Base-by-base conservation (phyloP, 2,113 vertebrate genomes). In the Sebastes fasciatus region DNA sequence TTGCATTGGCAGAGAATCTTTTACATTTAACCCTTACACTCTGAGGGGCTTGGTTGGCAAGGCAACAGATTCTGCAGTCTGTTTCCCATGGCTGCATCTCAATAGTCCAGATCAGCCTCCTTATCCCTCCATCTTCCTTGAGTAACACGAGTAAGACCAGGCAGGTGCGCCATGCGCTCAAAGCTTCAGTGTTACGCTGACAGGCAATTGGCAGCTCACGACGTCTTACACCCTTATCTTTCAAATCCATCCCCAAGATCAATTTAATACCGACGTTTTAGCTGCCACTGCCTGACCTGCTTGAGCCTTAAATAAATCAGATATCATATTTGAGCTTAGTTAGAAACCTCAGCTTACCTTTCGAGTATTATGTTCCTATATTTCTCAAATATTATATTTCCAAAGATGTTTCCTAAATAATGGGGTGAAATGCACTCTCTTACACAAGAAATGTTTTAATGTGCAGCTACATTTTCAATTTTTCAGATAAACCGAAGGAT, bases 31-130 rank as follows among this genome's bases (percentile, higher is more conserved):
- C 93, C 92, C 90, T 91, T 73, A 67, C 84, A 88, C 90, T 84
- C 84, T 62, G 73, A 88, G 86, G 91, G 92, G 90, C 71, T 91
- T 76, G 93, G 94, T 94, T 94, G 94, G 94, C 93, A 94, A 92
- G 93, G 94, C 92, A 94, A 94, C 94, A 86, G 86, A 86, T 90
- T 91, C 89, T 87, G 84, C 90, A 87, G 88, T 79, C 88, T 90
- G 89, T 90, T 93, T 94, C 87, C 79, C 86, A 85, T 89, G 90
- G 84, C 90, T 93, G 91, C 82, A 67, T 87, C 86, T 90, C 85
- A 88, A 77, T 87, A 68, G 90, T 93, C 90, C 88, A 91, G 90
- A 90, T 92, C 92, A 87, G 82, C 81, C 63, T 80, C 65, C 74
- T 77, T 74, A 86, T 86, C 85, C 75, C 77, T 77, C 63, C 78